phyloP scores from a whole-genome alignment of 2,797 vertebrate species.

The Hephaestus fuliginosus region DNA sequence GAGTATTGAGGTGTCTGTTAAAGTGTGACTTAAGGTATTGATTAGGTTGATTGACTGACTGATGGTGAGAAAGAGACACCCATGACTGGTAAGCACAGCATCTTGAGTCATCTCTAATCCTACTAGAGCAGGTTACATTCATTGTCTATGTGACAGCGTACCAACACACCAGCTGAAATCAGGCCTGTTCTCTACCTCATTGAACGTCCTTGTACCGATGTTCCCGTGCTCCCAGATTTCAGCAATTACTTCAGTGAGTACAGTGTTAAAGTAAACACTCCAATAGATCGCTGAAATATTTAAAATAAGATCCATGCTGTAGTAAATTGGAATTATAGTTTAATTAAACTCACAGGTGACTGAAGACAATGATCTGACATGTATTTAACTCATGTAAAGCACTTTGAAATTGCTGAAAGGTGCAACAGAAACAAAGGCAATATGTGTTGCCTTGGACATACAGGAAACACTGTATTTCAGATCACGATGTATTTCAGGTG shows the following conservation, averaged over 20 bases:
- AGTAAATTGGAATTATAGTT: neutral
- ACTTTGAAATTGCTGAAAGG: neutral
- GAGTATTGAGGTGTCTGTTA: neutral
- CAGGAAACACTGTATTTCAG: neutral
- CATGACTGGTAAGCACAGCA: slow-evolving; percentile 14
- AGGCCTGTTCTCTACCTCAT: neutral
- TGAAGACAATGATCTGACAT: neutral
- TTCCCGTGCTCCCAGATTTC: neutral
- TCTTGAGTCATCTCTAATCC: slow-evolving; percentile 13
- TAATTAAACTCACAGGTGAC: neutral
- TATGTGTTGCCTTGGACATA: neutral
- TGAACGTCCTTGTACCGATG: neutral
- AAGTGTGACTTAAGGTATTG: slow-evolving; percentile 13
- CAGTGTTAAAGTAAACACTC: neutral
- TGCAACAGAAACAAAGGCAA: neutral
- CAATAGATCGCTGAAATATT: neutral
- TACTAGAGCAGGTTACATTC: neutral
- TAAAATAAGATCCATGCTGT: neutral
- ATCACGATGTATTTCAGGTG: neutral
- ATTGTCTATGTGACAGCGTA: slow-evolving; percentile 1
- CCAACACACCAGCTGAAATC: neutral
- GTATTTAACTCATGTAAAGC: neutral
- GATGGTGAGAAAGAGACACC: slow-evolving; percentile 2
- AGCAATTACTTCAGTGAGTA: neutral
- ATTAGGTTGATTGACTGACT: slow-evolving; percentile 27